phyloP scores from a whole-genome alignment of 2,797 vertebrate species.

The Sebastolobus alascanus region DNA sequence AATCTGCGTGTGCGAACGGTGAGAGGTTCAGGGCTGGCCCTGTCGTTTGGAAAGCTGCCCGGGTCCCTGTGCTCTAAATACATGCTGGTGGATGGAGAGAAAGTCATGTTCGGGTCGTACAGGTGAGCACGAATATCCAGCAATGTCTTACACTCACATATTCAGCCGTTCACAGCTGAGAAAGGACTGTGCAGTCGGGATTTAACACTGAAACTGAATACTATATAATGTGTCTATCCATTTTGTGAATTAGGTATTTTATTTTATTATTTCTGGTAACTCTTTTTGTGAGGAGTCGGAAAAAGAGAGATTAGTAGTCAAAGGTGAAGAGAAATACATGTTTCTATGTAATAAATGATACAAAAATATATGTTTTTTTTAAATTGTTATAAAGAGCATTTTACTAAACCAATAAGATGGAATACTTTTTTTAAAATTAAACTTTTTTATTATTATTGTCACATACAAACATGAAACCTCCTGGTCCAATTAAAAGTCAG shows the following conservation, averaged over 20 bases:
- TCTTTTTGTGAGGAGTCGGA: too few species aligned
- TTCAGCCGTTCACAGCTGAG: background rate
- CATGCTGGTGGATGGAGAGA: conserved; percentile 96
- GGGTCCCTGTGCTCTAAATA: conserved; percentile 92
- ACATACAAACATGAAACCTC: rapidly evolving
- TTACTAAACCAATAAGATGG: background rate
- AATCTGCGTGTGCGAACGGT: conserved; percentile 93
- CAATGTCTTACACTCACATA: background rate
- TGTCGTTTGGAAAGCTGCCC: conserved; percentile 90
- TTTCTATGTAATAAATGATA: background rate
- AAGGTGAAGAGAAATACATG: background rate
- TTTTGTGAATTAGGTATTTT: too few species aligned
- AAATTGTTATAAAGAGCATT: too few species aligned
- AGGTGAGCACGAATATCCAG: conserved; percentile 81
- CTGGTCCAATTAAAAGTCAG: too few species aligned
- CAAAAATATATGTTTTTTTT: too few species aligned
- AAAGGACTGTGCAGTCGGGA: too few species aligned
- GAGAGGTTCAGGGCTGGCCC: conserved; percentile 89
- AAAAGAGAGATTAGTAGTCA: background rate
- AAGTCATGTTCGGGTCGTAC: conserved; percentile 95
- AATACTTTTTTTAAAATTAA: too few species aligned
- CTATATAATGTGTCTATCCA: too few species aligned
- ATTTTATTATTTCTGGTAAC: too few species aligned
- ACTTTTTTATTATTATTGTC: too few species aligned
- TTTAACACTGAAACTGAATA: too few species aligned